Base-by-base conservation (phyloP, 1,140 invertebrate genomes). In the Aphaenogaster rudis region DNA sequence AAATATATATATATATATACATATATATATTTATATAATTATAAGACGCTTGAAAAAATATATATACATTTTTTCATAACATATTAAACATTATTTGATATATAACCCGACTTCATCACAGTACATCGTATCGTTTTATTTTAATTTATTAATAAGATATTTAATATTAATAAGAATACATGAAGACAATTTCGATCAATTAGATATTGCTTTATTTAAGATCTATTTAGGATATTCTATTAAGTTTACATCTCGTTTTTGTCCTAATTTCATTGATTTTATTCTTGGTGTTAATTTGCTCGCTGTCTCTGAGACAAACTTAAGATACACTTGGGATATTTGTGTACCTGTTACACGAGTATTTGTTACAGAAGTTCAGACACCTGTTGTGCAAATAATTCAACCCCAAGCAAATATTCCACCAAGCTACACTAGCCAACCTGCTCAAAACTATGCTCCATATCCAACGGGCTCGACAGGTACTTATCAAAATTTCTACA, bases 331-430 rank as follows among this genome's bases (percentile, higher is more conserved):
- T 59, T 5, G 2, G 5, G 0, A 42, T 36, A 39, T 50, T 36
- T 82, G 39, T 28, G 3, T 36, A 64, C 13, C 9, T 48, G 52
- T 86, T 80, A 66, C 61, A 80, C 48, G 9, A 72, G 61, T 85
- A 81, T 86, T 88, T 92, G 87, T 93, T 93, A n/a, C 88, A 93
- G 91, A 86, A 90, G 88, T 91, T 50, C 88, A 91, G 36, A n/a
- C 81, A 86, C 89, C 92, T 45, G 59, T 90, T 15, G 72, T 93
- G 67, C 90, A 91, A 42, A 61, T 92, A 72, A 88, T 90, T 79
- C 89, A 92, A 36, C 59, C 85, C 45, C 71, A 87, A 2, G 13
- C 74, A 28, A 86, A 50, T 67, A 5, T 82, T 33, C 69, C 85
- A 64, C 74, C 69, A 33, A 48, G 69, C 39, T 87, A 91, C 63